phyloP scores from a whole-genome alignment of 1,140 invertebrate species.

The Drosophila pallidifrons region DNA sequence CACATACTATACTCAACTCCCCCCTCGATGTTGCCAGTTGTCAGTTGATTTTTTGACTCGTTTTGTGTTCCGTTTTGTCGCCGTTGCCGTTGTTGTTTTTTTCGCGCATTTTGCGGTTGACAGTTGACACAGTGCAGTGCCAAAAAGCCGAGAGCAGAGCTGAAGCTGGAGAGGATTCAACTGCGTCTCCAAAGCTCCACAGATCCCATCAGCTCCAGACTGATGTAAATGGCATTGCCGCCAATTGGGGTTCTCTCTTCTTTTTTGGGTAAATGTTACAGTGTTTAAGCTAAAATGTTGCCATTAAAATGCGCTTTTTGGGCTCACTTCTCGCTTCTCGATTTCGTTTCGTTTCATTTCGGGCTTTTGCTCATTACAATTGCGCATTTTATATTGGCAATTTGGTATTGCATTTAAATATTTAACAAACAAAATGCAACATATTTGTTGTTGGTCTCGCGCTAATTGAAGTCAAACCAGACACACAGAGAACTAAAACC shows the following conservation, averaged over 20 bases:
- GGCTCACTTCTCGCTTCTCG: no score
- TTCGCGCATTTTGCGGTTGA: constrained; percentile 77
- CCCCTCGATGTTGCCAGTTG: neutral
- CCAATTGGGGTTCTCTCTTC: constrained; percentile 53
- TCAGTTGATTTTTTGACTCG: constrained; percentile 54
- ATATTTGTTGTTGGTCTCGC: constrained; percentile 50
- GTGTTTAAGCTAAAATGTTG: constrained; percentile 78
- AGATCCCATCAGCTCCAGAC: constrained; percentile 17
- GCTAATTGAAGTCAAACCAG: constrained; percentile 69
- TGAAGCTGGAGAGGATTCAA: constrained; percentile 1
- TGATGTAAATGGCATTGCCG: constrained; percentile 14
- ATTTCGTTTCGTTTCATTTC: neutral
- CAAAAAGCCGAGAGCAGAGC: constrained; percentile 8
- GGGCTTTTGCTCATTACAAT: constrained; percentile 57
- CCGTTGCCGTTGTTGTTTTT: constrained; percentile 40
- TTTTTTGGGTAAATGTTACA: constrained; percentile 63
- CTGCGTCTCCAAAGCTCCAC: neutral
- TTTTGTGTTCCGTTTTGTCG: constrained; percentile 20
- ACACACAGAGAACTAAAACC: constrained; percentile 3
- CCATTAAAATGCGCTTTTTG: constrained; percentile 68
- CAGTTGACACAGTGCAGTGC: constrained; percentile 75
- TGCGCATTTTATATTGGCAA: constrained; percentile 64
- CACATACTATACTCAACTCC: neutral
- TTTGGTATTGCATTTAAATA: constrained; percentile 73
- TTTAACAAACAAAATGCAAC: constrained; percentile 53